phyloP scores from a whole-genome alignment of 1,140 invertebrate species.

The Zaprionus tsacasi region DNA sequence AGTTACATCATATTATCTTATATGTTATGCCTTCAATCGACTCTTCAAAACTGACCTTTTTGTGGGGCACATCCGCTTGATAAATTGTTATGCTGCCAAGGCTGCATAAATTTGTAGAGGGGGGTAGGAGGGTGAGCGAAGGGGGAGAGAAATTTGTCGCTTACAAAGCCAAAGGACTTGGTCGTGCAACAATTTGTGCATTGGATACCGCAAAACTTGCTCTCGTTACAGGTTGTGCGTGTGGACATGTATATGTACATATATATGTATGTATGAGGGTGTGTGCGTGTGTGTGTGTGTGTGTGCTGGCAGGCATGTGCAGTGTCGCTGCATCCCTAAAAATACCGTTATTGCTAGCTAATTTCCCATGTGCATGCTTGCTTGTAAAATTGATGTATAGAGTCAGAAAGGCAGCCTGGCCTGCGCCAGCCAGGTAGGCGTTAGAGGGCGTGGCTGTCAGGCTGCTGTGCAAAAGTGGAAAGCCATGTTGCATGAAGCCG shows the following conservation, averaged over 20 bases:
- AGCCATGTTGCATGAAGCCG: constrained; percentile 48
- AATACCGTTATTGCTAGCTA: constrained; percentile 74
- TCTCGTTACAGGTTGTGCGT: constrained; percentile 3
- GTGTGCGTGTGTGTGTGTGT: constrained; percentile 7
- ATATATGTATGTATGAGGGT: background rate
- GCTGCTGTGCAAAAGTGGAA: constrained; percentile 45
- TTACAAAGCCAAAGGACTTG: constrained; percentile 40
- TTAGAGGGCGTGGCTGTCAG: background rate
- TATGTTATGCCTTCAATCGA: background rate
- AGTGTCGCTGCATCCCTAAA: constrained; percentile 57
- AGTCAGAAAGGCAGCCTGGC: constrained; percentile 33
- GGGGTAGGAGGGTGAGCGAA: too few species aligned
- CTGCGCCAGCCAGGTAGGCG: constrained; percentile 7
- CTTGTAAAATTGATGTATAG: constrained; percentile 80
- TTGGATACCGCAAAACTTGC: constrained; percentile 24
- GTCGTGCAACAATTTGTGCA: constrained; percentile 49
- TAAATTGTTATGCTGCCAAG: constrained; percentile 36
- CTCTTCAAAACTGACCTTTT: constrained; percentile 13
- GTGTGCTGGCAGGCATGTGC: constrained; percentile 34
- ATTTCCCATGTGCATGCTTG: constrained; percentile 80
- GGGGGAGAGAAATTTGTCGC: constrained; percentile 23
- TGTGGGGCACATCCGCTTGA: constrained; percentile 24
- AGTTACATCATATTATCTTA: background rate
- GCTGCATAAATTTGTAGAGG: constrained; percentile 33
- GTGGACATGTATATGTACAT: background rate